Base-by-base conservation (phyloP, 92 coral and sea anemone genomes). In the Zoanthus gigantus region DNA sequence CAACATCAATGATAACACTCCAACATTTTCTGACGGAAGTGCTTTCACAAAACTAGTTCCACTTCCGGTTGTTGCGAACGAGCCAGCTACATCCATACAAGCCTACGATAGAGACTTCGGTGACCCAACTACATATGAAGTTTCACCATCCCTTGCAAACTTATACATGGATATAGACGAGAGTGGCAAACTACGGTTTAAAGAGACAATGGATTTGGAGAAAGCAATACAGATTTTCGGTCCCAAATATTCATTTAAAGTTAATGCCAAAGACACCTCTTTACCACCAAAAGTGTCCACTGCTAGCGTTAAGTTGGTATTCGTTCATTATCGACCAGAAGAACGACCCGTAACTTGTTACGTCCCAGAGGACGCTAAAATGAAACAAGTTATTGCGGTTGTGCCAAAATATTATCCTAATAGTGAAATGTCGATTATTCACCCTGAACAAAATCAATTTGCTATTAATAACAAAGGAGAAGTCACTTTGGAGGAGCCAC, bases 1-100 rank as follows among this genome's bases (percentile, higher is more conserved):
- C 28, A 95, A 95, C 90, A 56, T 89, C 67, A 93, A 95, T 31
- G 98, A 95, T 78, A 89, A 91, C 88, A 7, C 42, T 3, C 98
- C 98, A 14, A 74, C 88, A 15, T 95, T 95, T 65, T 81, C 87
- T 6, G 94, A 92, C 11, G 83, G 86, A 42, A 82, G 90, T 12
- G 44, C 69, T 29, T 73, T 94, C 44, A 84, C 87, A 44, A 75
- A 82, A 54, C 82, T 74, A 10, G 94, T 89, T 23, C 92, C 86
- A 6, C 84, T 85, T 18, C 88, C 93, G 0, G 92, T 87, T 1
- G 69, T 91, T 57, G 86, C 83, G 1, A 92, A 88, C 29, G 93
- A 82, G n/a, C 80, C 88, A 48, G 93, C 94, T 30, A 83, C 93
- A 5, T 82, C 58, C 23, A 65, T 95, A 17, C 90, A 78, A 58